Conservation (phyloP, 2,797 vertebrate species). For the Centropyge bicolor region DNA sequence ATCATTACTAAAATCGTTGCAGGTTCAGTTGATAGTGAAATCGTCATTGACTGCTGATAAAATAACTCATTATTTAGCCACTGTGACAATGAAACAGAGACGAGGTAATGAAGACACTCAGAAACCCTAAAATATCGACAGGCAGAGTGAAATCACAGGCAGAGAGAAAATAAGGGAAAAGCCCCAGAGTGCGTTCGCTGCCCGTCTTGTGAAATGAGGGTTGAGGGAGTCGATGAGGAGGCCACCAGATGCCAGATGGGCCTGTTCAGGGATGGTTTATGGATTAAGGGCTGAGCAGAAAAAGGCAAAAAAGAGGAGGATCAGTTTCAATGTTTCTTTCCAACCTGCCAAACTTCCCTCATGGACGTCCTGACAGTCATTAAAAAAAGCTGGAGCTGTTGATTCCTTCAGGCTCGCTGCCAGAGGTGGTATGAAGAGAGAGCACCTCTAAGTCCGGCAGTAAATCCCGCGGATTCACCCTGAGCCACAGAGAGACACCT, state of each 20-base stretch:
- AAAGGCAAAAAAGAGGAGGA: conserved; percentile 64
- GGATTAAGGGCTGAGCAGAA: conserved; percentile 78
- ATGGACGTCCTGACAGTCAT: conserved; percentile 69
- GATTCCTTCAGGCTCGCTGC: conserved; percentile 76
- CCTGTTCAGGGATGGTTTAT: conserved; percentile 74
- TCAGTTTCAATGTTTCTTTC: conserved; percentile 81
- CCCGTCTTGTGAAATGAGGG: not conserved
- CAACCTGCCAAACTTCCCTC: conserved; percentile 77
- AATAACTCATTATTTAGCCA: conserved; percentile 15
- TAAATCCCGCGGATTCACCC: conserved; percentile 73
- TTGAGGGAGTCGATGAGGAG: conserved; percentile 46
- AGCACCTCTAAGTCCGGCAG: conserved; percentile 70
- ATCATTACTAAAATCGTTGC: not conserved
- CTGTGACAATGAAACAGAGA: conserved; percentile 29
- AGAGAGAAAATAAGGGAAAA: conserved; percentile 20
- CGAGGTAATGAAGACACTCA: conserved; percentile 19
- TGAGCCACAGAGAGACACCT: conserved; percentile 76
- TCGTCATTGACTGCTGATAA: conserved; percentile 14
- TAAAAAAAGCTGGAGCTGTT: conserved; percentile 60
- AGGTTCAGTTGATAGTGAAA: not conserved
- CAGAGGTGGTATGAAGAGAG: conserved; percentile 73
- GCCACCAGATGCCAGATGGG: conserved; percentile 68
- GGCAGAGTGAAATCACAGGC: conserved; percentile 66
- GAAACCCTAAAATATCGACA: conserved; percentile 23
- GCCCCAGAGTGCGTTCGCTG: conserved; percentile 28